Evolutionary conservation across 2,888 invertebrate genomes (phyloP).

Genomic region (Chrysolina americana): DNA sequence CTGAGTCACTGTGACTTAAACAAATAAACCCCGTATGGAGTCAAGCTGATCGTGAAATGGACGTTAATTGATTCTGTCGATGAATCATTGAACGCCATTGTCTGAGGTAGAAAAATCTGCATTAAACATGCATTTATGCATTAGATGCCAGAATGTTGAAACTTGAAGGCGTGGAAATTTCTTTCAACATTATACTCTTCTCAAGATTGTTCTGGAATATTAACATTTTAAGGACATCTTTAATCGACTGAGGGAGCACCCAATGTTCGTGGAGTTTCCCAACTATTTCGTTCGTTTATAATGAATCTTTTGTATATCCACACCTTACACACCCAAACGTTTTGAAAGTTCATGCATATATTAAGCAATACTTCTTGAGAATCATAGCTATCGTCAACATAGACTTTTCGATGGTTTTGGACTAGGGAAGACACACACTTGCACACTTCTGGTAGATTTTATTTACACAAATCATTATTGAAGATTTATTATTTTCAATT

Average conservation of each 20-base stretch:
- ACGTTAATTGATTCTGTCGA: not conserved
- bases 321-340: not conserved
- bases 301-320: not conserved
- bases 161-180: conserved; percentile 5
- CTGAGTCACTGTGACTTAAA: too few relatives aligned
- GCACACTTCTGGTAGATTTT: too few relatives aligned
- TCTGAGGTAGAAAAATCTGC: not conserved
- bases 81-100: conserved; percentile 4
- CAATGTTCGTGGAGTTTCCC: not conserved
- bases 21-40: not conserved
- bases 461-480: too few relatives aligned
- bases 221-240: not conserved
- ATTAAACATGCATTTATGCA: not conserved
- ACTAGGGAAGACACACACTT: too few relatives aligned
- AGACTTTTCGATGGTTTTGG: too few relatives aligned
- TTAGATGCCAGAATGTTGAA: not conserved
- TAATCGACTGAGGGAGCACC: not conserved
- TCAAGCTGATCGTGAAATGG: not conserved
- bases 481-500: too few relatives aligned
- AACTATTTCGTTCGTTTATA: not conserved
- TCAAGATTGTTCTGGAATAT: not conserved
- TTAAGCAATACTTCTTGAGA: not conserved
- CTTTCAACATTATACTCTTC: not conserved
- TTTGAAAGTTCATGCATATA: not conserved
- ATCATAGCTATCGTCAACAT: not conserved